Base-by-base conservation (phyloP, 2,888 invertebrate species). In the Xanthia togata region DNA sequence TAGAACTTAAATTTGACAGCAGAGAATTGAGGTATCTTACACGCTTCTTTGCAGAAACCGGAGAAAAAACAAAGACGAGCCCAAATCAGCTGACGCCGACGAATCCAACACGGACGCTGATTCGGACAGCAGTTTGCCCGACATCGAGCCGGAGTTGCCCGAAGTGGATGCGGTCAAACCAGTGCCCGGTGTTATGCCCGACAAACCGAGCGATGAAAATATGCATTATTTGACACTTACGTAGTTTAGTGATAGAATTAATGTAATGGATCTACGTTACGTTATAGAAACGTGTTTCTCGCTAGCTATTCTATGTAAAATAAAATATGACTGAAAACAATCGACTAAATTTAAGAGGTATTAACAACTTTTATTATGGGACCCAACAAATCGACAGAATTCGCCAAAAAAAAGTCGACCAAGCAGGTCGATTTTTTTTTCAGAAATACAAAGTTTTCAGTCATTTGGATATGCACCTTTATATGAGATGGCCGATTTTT, bases 1-100 rank as follows among this genome's bases (percentile, higher is more conserved):
- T 41, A 41, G 41, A 41, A 41, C 41, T 41, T 41, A 9, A 41
- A 41, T 9, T 41, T 41, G 9, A 41, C 41, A 41, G 41, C 41
- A 41, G 1, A 41, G 11, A 41, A 41, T 41, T 41, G 41, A 41
- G 41, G 41, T 11, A 41, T 31, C 31, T 31, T 31, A 31, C 31
- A 31, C 31, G 11, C 41, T 1, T 11, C 14, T 44, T 44, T 44
- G 4, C 75, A 87, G 87, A 74, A 88, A 86, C 67, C 86, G 94
- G 73, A 88, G 91, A 78, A 92, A 92, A 76, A 92, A 92, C 79
- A 91, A 91, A 44, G 90, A 84, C 0, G 78, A 91, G 12, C 79
- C 82, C 0, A 89, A 88, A 17, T 71, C 85, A 0, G 84, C 75
- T 1, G 90, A 88, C 0, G 83, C 79, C 2, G 90, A 89, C 8